Evolutionary conservation across 2,113 vertebrate genomes (phyloP), one percentile per base, ranked within the genome.

Genomic region (Tapirus terrestris): DNA sequence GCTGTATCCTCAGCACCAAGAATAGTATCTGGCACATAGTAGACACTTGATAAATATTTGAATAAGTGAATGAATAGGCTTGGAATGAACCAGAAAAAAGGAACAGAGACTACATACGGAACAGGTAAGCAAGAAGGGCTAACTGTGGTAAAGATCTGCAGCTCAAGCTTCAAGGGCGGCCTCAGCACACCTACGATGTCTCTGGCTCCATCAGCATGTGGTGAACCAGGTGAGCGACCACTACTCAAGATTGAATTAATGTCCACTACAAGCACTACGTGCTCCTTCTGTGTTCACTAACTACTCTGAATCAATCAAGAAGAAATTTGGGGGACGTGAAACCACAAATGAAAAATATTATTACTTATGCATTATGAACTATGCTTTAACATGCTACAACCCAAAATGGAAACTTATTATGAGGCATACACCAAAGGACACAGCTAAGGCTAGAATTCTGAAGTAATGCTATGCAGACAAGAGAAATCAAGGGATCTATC

Each of bases 311-410:
- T 65, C 21, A 97, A 56, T 48, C 27, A 82, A 60, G n/a, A 87
- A 91, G 73, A 97, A 92, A 95, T 29, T 6, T 18, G 58, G n/a
- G 20, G 14, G 16, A 65, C 88, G 95, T 65, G 25, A 95, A 97
- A 84, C 36, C 43, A 75, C 21, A 94, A 91, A 33, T 77, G 75
- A 82, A 95, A 89, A 82, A n/a, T 16, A 45, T 48, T 45, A 88
- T 51, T 85, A 51, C 14, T 73, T 89, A 83, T 16, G 81, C n/a
- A 60, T 67, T 76, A 80, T 23, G 39, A 82, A 80, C 43, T 53
- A 73, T 36, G 53, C 29, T 92, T 94, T 89, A 97, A 94, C 43
- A 68, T 63, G 33, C n/a, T 70, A 70, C 36, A 58, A 67, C 2
- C 31, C 48, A 36, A 48, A 94, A 86, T 25, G 73, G 31, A 89